A percentile compares a stretch with the other conserved stretches of the same genome.
Conservation (phyloP, 2,113 vertebrate genomes). For the Ibidorhyncha struthersii region DNA sequence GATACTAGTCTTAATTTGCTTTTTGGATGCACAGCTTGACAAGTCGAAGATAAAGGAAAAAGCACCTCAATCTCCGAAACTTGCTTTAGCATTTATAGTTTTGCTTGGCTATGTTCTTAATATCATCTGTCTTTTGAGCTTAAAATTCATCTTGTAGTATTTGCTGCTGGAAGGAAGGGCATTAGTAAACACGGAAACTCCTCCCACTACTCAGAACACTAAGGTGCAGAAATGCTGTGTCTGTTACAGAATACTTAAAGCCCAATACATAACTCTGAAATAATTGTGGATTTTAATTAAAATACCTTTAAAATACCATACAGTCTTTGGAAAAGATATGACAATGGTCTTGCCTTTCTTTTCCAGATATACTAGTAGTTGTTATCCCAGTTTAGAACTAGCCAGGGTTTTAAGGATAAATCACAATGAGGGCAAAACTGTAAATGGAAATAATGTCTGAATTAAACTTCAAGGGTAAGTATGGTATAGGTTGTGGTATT, state of each 20-base stretch:
- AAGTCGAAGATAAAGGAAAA: not conserved
- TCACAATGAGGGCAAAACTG: constrained; percentile 4
- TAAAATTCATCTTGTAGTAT: not conserved
- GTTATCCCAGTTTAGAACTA: constrained; percentile 14
- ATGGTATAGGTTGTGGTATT: not conserved
- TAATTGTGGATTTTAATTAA: not conserved
- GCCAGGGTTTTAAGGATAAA: constrained; percentile 40
- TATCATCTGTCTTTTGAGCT: not conserved
- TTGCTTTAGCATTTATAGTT: not conserved
- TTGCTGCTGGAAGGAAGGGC: not conserved
- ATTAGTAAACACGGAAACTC: not conserved
- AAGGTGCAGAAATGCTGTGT: not conserved
- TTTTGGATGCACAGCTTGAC: not conserved
- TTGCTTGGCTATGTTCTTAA: not conserved
- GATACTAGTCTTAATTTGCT: not conserved
- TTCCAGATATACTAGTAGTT: constrained; percentile 29
- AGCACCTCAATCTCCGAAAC: not conserved
- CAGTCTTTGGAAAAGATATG: not conserved
- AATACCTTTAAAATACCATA: not conserved
- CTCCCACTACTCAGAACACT: not conserved
- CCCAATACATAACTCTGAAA: not conserved
- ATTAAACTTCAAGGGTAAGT: not conserved
- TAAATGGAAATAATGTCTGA: not conserved
- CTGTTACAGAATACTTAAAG: not conserved
- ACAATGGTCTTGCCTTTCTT: constrained; percentile 1